phyloP scores from a whole-genome alignment of 1,140 invertebrate genomes.

The Acyrthosiphon pisum region DNA sequence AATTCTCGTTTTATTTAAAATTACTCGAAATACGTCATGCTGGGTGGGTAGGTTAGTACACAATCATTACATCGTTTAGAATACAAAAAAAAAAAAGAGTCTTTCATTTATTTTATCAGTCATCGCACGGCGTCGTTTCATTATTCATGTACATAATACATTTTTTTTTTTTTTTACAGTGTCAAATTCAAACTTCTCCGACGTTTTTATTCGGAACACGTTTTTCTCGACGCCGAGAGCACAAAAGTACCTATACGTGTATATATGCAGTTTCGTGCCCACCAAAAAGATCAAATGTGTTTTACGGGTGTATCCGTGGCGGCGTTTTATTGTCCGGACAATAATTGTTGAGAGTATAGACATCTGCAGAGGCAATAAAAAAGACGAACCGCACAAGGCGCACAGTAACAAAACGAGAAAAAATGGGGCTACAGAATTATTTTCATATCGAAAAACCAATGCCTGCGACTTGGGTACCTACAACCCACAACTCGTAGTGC shows the following conservation, averaged over 20 bases:
- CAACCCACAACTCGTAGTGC: too few relatives aligned
- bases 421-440: background rate
- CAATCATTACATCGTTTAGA: background rate
- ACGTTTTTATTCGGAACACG: conserved; percentile 29
- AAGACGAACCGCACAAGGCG: background rate
- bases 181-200: conserved; percentile 38
- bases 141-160: conserved; percentile 30
- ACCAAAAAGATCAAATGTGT: conserved; percentile 14
- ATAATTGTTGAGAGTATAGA: conserved; percentile 28
- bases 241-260: background rate
- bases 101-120: conserved; percentile 34
- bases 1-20: background rate
- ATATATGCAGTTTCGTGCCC: background rate
- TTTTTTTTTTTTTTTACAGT: background rate
- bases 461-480: background rate
- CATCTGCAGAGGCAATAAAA: conserved; percentile 13
- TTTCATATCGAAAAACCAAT: conserved; percentile 4
- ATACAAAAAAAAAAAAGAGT: background rate
- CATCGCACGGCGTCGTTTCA: conserved; percentile 14
- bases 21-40: background rate
- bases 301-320: background rate
- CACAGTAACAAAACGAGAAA: background rate
- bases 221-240: background rate
- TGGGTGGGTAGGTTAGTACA: background rate
- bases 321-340: conserved; percentile 15